Conservation (phyloP, 2,113 vertebrate species). For the Hypocryptadius cinnamomeus region DNA sequence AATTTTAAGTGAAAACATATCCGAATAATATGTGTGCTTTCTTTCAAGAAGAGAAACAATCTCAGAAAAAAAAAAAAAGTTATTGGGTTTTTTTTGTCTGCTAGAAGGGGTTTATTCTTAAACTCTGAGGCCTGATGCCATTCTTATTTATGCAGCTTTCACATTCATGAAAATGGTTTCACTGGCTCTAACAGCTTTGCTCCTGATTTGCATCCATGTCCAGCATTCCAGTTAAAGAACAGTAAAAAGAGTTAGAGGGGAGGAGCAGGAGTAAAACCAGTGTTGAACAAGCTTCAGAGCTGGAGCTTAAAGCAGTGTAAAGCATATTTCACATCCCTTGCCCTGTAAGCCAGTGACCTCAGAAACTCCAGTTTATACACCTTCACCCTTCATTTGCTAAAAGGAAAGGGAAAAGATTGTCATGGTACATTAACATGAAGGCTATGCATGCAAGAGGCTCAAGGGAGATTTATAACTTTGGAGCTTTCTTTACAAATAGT, state of each 20-base stretch:
- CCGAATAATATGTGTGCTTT: neutral
- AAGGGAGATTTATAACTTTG: neutral
- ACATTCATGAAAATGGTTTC: neutral
- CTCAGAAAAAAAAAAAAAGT: neutral
- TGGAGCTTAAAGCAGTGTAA: neutral
- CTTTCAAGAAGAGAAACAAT: neutral
- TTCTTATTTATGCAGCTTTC: neutral
- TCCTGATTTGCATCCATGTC: neutral
- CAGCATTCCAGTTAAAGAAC: neutral
- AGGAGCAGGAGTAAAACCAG: neutral
- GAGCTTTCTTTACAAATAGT: slow-evolving; percentile 10
- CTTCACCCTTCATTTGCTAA: slow-evolving; percentile 1
- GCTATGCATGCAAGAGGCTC: neutral
- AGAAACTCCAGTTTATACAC: neutral
- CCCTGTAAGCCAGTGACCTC: neutral
- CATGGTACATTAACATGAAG: slow-evolving; percentile 7
- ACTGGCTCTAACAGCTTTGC: neutral
- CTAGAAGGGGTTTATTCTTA: neutral
- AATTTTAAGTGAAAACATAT: neutral
- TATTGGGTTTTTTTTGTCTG: neutral
- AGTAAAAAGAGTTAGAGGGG: neutral
- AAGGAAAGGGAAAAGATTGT: slow-evolving; percentile 21
- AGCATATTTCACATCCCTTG: neutral
- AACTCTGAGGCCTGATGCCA: neutral
- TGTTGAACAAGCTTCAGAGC: neutral